Base-by-base conservation (phyloP, 1,140 invertebrate genomes). In the Lepidurus arcticus region DNA sequence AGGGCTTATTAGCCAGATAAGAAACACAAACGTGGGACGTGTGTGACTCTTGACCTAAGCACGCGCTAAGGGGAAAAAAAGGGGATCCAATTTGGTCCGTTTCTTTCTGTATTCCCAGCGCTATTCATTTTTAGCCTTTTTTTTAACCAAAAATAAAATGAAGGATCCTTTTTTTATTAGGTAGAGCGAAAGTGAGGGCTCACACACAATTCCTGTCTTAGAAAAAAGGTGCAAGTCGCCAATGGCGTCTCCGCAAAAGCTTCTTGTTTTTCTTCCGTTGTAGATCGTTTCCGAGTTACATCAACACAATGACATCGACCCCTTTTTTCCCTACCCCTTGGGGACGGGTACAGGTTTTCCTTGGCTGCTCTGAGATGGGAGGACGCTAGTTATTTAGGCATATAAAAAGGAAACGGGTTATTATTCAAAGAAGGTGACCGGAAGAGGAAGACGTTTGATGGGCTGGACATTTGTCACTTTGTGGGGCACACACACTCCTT, bases 11-110 rank as follows among this genome's bases (percentile, higher is more conserved):
- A 65, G 13, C 16, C 53, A 65, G 53, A 65, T 65, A 65, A 65
- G 53, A 34, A 34, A 34, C 34, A 21, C 53, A 65, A 65, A 65
- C 53, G 53, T 65, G 53, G 53, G 53, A 65, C 13, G 53, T 65
- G 53, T 13, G 21, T 65, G 53, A 65, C 53, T 65, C 53, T 65
- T 65, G 53, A 65, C 53, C 53, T 65, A 65, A 65, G 53, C 53
- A 65, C 53, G 53, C 53, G 53, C 53, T 9, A 21, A 65, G 53
- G 6, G 45, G 13, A 65, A 65, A 65, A 65, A 65, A 65, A 16
- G 34, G 34, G 34, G 16, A 65, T 16, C 53, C 16, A 65, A 65
- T 13, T 65, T 21, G 53, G 21, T 21, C 53, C 16, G 53, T 65
- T 65, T 21, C 13, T 65, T 7, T 65, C 53, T 7, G n/a, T 21